Base-by-base conservation (phyloP, 2,888 invertebrate genomes). In the Synanthedon andrenaeformis region DNA sequence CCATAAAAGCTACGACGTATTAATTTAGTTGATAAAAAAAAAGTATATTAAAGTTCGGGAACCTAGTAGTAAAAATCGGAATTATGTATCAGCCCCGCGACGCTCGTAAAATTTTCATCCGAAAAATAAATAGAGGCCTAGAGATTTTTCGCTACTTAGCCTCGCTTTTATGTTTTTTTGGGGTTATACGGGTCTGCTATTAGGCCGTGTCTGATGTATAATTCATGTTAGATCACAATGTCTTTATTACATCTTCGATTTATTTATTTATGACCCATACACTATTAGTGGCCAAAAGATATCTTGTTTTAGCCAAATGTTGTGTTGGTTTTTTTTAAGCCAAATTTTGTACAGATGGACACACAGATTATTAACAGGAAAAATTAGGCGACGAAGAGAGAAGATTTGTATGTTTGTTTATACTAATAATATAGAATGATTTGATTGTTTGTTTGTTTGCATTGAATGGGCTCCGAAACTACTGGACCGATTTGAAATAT, bases 61-160 rank as follows among this genome's bases (percentile, higher is more conserved):
- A 64, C 66, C 62, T 63, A 67, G 74, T 68, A 65, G 65, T 76
- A 77, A 78, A 79, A 76, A 69, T 70, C 67, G 70, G 66, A 74
- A 71, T 71, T 73, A 70, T 66, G 66, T 67, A 35, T 65, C 62
- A 56, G 64, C 60, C 63, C 49, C 54, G 45, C 54, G 45, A 53
- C 58, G 51, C 56, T 62, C 65, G 62, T 77, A 76, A 77, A 74
- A 63, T 62, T 62, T 63, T 60, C 60, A 63, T 65, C 62, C 63
- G 59, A 61, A 64, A 65, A 70, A 72, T 63, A 70, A 70, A 70
- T 61, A 64, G 55, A 58, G 55, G 48, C 53, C 6, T 35, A 56
- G 45, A 45, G 45, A 45, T 45, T 45, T 45, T 45, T 13, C 45
- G n/a, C 14, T 45, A 45, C n/a, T 45, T 45, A 45, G 45, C 5